Percentiles rank a stretch among this genome's conserved stretches.
Conservation (phyloP, 2,797 vertebrate genomes). For the Squalus acanthias region DNA sequence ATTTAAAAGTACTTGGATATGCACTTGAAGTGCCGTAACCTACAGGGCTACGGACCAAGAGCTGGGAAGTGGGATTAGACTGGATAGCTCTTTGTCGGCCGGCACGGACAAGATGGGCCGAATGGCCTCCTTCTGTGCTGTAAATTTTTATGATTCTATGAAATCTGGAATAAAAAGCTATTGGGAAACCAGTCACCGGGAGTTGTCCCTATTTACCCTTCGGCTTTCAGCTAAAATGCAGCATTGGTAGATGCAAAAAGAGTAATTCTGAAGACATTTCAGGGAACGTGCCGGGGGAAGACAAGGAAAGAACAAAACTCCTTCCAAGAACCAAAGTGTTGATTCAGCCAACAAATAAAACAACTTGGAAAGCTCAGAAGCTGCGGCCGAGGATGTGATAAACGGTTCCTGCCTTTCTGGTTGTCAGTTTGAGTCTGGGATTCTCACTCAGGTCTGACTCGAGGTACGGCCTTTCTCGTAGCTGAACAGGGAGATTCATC, state of each 20-base stretch:
- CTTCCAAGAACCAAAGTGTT: background rate
- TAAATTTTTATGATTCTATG: too few relatives aligned
- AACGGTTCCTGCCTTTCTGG: background rate
- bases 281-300: background rate
- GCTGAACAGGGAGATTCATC: background rate
- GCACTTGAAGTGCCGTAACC: too few relatives aligned
- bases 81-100: too few relatives aligned
- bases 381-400: background rate
- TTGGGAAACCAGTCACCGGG: background rate
- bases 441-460: background rate
- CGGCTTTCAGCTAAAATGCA: background rate
- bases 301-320: background rate
- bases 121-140: too few relatives aligned
- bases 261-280: background rate
- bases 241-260: background rate
- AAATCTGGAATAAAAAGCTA: too few relatives aligned
- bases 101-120: too few relatives aligned
- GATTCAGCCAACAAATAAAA: background rate
- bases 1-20: too few relatives aligned
- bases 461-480: background rate
- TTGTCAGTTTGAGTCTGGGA: background rate
- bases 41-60: too few relatives aligned
- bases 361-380: background rate
- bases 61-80: too few relatives aligned
- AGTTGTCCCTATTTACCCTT: too few relatives aligned